Base-by-base conservation (phyloP, 2,888 invertebrate genomes). In the Griposia aprilina region DNA sequence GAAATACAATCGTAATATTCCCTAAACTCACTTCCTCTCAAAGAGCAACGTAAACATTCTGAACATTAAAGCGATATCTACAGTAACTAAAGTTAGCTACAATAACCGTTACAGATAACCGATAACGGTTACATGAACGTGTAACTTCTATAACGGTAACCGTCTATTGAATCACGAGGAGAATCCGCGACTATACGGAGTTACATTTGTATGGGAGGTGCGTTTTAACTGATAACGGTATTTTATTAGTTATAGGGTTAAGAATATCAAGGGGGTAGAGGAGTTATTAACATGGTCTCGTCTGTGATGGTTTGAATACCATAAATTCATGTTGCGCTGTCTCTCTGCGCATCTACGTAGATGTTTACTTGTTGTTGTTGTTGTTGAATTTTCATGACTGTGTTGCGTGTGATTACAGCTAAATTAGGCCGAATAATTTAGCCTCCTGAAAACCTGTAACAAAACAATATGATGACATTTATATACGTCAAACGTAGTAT, bases 31-130 rank as follows among this genome's bases (percentile, higher is more conserved):
- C 23, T 57, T n/a, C 59, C 45, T 63, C 52, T 66, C 59, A 41
- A 83, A 78, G 73, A 70, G 76, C 63, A 41, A 59, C 55, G 68
- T 73, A 82, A 86, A 86, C 72, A 82, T 82, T 72, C 15, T 4
- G 41, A 68, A 65, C 60, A 85, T 76, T 85, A 82, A 60, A 65
- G 20, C 62, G 76, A 59, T 83, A 83, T 86, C 83, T 86, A 65
- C 65, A 66, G 70, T 76, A 85, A 72, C 82, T 85, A 82, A 57
- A 82, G 76, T 59, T 74, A 81, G 36, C 82, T 86, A 82, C 83
- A 83, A 86, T 83, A 83, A 83, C 83, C 83, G 83, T 83, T 70
- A 59, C 63, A 80, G 81, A 80, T 85, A 84, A 63, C 82, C 76
- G 83, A 83, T 80, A 80, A 41, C 66, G 36, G 77, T 15, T 36